These are phyloP conservation scores for Hemibagrus wyckioides DNA, from an alignment of 2,113 vertebrate species.

Conservation along the genomic window DNA sequence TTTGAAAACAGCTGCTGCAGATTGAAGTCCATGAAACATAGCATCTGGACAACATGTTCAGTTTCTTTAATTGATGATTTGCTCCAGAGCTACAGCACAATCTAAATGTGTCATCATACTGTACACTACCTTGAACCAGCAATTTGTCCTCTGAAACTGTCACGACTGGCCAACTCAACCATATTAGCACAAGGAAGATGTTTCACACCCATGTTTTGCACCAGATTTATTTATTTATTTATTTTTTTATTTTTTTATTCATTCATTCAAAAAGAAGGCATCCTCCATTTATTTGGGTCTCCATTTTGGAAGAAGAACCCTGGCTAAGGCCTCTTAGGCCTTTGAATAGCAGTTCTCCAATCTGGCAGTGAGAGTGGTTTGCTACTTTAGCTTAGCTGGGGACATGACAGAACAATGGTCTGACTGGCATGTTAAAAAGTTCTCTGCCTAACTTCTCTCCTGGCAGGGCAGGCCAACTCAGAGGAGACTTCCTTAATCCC, in stretches of 20 bases:
- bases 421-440: slow-evolving; percentile 39
- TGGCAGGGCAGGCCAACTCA: slow-evolving; percentile 50
- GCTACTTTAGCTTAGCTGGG: slow-evolving; percentile 20
- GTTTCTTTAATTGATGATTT: slow-evolving; percentile 19
- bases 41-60: slow-evolving; percentile 34
- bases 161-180: not conserved
- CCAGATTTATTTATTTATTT: not conserved
- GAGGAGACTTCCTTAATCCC: slow-evolving; percentile 64
- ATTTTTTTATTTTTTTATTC: not conserved
- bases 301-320: not conserved
- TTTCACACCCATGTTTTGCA: not conserved
- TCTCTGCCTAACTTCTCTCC: slow-evolving; percentile 44
- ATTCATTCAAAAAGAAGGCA: not conserved
- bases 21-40: not conserved
- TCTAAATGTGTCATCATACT: not conserved
- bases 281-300: not conserved
- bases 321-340: not conserved
- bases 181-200: not conserved
- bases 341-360: slow-evolving; percentile 28
- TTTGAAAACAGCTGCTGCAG: slow-evolving; percentile 23
- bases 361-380: slow-evolving; percentile 31
- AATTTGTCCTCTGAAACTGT: not conserved
- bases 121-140: not conserved
- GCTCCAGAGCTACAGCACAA: slow-evolving; percentile 4
- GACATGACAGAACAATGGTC: slow-evolving; percentile 45